phyloP scores from a whole-genome alignment of 2,888 invertebrate genomes.

The Torymus tubicola region DNA sequence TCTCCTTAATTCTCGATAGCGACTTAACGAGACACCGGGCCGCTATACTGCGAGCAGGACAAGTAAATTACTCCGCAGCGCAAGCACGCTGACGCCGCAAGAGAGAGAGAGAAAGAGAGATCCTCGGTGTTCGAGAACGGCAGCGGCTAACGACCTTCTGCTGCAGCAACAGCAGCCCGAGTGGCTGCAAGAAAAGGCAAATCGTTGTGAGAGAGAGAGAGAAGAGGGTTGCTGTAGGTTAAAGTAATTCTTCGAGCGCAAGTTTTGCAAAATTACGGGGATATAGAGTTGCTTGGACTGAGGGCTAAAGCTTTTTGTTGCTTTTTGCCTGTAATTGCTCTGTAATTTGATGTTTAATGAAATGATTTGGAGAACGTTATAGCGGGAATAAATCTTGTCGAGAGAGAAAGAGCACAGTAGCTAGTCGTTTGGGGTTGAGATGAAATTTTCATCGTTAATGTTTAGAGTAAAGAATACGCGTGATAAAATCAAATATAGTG shows the following conservation, averaged over 20 bases:
- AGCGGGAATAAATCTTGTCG: no score
- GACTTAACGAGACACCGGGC: constrained; percentile 73
- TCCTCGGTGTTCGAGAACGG: constrained; percentile 66
- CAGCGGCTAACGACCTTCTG: constrained; percentile 59
- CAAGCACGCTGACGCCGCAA: no score
- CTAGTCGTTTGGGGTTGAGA: no score
- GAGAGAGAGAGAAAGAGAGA: no score
- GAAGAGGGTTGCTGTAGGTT: no score
- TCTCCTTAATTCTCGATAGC: constrained; percentile 73
- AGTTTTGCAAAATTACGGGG: constrained; percentile 22
- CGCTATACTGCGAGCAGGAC: constrained; percentile 69
- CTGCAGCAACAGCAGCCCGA: no score
- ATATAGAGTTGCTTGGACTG: background rate
- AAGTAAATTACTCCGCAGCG: constrained; percentile 73
- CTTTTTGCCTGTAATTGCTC: constrained; percentile 1
- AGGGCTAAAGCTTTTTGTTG: background rate
- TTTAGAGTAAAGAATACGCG: no score
- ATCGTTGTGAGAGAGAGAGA: background rate
- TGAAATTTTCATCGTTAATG: no score
- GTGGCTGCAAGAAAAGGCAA: constrained; percentile 8
- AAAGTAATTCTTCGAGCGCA: background rate
- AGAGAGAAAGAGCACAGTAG: no score
- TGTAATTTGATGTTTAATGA: background rate
- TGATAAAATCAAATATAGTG: no score
- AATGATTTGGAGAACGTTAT: no score